Conservation (phyloP, 2,113 vertebrate species). For the Mirounga angustirostris region DNA sequence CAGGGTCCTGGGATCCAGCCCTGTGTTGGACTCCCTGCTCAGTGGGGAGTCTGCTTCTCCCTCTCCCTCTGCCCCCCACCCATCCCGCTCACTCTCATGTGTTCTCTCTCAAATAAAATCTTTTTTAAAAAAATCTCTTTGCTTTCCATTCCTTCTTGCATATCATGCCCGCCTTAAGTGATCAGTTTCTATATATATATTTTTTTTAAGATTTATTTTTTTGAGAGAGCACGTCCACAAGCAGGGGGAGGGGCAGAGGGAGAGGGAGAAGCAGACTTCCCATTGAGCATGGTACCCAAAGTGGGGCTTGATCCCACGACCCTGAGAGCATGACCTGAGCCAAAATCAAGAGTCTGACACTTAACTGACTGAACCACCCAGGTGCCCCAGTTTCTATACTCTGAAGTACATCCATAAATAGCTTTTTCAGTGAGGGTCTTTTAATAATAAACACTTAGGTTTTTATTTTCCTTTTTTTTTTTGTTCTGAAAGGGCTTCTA, state of each 20-base stretch:
- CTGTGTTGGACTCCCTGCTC: too few species aligned
- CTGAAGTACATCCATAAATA: not conserved
- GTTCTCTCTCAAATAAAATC: too few species aligned
- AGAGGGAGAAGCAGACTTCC: too few species aligned
- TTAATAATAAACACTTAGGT: not conserved
- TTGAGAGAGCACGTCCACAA: not conserved
- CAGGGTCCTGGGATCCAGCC: too few species aligned
- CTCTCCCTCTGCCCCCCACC: too few species aligned
- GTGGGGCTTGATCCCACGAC: not conserved
- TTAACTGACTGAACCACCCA: not conserved
- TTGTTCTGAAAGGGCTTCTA: not conserved
- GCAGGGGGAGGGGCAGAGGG: not conserved
- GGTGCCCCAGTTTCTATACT: not conserved
- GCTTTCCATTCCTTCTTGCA: not conserved
- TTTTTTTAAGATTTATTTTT: not conserved
- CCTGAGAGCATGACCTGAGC: not conserved
- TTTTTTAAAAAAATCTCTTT: not conserved
- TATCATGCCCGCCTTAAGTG: not conserved
- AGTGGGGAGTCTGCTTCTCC: too few species aligned
- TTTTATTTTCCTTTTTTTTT: not conserved
- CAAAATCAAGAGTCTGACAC: not conserved
- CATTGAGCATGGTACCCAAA: not conserved
- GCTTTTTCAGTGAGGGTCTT: not conserved
- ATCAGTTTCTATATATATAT: not conserved
- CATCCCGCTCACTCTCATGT: too few species aligned